Conservation (phyloP, 2,113 vertebrate genomes). For the Poeciliopsis occidentalis region DNA sequence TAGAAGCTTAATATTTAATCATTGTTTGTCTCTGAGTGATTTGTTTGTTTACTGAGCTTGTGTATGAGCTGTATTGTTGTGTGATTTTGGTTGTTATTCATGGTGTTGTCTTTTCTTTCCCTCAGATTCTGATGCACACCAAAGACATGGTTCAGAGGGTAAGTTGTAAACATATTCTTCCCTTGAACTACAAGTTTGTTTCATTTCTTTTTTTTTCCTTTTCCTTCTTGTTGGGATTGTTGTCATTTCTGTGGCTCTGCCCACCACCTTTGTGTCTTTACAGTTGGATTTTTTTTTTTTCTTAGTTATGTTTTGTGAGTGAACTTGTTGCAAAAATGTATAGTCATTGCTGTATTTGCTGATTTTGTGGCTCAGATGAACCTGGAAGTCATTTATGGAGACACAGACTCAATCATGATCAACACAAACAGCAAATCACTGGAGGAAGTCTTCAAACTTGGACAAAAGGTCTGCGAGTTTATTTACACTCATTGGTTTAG, state of each 20-base stretch:
- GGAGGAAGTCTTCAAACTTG: slow-evolving; percentile 95
- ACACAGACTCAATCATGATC: slow-evolving; percentile 99
- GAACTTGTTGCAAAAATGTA: not conserved
- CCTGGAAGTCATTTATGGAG: slow-evolving; percentile 98
- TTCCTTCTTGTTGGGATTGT: not conserved
- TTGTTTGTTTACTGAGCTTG: slow-evolving; percentile 61
- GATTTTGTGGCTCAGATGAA: slow-evolving; percentile 86
- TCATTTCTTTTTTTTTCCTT: not conserved
- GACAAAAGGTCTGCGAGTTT: slow-evolving; percentile 87
- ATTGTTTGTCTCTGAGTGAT: slow-evolving; percentile 86
- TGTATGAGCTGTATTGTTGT: slow-evolving; percentile 15
- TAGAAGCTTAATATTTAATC: slow-evolving; percentile 87
- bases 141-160: slow-evolving; percentile 99
- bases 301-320: not conserved
- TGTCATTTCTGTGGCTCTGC: too few relatives aligned
- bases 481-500: not conserved
- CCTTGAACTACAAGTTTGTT: not conserved
- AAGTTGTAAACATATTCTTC: slow-evolving; percentile 44
- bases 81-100: slow-evolving; percentile 12
- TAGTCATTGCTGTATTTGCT: not conserved
- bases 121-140: slow-evolving; percentile 98
- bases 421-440: slow-evolving; percentile 93
- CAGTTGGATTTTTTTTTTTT: not conserved
- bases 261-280: not conserved
- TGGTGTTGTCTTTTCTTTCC: slow-evolving; percentile 41